Percentiles rank a stretch among this genome's conserved stretches.
These are phyloP conservation scores for Notoglanidium macrostoma DNA, from an alignment of 2,797 vertebrate genomes.

Conservation along the genomic window DNA sequence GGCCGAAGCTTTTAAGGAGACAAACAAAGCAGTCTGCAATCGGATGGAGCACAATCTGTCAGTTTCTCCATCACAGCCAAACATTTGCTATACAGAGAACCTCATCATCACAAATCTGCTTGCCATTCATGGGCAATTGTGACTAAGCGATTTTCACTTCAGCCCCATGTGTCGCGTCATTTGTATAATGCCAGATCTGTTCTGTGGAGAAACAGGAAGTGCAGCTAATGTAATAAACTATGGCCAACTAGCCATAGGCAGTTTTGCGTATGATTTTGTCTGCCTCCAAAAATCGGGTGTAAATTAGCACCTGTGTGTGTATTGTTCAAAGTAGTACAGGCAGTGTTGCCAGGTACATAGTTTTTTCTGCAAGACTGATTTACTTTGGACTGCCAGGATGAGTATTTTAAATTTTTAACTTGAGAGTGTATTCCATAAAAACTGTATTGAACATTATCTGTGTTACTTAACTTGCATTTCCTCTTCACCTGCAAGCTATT, in stretches of 20 bases:
- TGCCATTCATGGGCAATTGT: constrained; percentile 70
- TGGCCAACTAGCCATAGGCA: neutral
- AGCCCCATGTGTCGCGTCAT: constrained; percentile 62
- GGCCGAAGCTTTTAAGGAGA: constrained; percentile 54
- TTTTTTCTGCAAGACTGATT: neutral
- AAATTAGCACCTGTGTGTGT: constrained; percentile 3
- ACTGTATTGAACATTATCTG: neutral
- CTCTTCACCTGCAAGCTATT: neutral
- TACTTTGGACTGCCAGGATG: neutral
- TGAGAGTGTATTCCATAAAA: neutral
- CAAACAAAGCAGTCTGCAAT: constrained; percentile 60
- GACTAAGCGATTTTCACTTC: constrained; percentile 71
- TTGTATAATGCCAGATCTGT: constrained; percentile 45
- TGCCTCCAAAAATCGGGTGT: constrained; percentile 5
- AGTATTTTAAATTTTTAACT: neutral
- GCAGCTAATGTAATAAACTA: constrained; percentile 30
- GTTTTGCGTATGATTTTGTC: constrained; percentile 15
- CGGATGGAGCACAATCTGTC: constrained; percentile 62
- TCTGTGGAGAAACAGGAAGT: constrained; percentile 13
- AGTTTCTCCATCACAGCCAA: constrained; percentile 63
- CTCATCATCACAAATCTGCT: constrained; percentile 72
- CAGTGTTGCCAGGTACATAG: constrained; percentile 4
- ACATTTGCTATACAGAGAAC: constrained; percentile 70
- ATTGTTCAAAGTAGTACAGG: neutral
- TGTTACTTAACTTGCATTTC: neutral